Conservation (phyloP, 2,113 vertebrate species). For the Pangasianodon gigas region DNA sequence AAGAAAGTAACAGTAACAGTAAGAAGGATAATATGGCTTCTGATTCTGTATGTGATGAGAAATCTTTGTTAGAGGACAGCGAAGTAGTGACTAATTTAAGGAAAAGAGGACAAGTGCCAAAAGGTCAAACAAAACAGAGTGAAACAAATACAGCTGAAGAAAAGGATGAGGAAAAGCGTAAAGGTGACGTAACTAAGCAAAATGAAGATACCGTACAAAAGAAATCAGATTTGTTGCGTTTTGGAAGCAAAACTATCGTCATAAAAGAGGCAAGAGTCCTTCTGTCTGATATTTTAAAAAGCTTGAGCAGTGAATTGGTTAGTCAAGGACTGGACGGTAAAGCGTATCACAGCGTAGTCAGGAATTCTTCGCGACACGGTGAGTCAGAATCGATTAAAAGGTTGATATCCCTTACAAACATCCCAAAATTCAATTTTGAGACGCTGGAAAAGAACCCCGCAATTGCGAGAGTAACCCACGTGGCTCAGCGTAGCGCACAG, state of each 20-base stretch:
- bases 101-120: conserved; percentile 8
- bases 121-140: conserved; percentile 10
- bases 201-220: conserved; percentile 5
- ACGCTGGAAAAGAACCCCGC: conserved; percentile 12
- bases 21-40: not conserved
- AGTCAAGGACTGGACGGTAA: conserved; percentile 34
- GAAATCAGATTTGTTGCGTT: conserved; percentile 10
- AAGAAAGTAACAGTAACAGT: not conserved
- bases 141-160: conserved; percentile 8
- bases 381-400: conserved; percentile 5
- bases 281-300: conserved; percentile 71
- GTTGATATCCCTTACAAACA: not conserved
- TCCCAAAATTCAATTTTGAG: not conserved
- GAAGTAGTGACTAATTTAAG: conserved; percentile 10
- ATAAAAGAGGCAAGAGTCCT: conserved; percentile 71
- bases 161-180: conserved; percentile 12
- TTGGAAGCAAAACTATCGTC: conserved; percentile 57
- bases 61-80: not conserved
- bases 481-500: not conserved
- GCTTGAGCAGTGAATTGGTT: conserved; percentile 51
- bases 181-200: not conserved
- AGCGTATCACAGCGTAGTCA: not conserved
- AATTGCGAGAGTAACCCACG: conserved; percentile 10
- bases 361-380: not conserved
- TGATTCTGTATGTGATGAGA: not conserved